Evolutionary conservation across 1,140 invertebrate genomes (phyloP), one percentile per base, ranked within the genome.

Genomic region (Papilio polyxenes): DNA sequence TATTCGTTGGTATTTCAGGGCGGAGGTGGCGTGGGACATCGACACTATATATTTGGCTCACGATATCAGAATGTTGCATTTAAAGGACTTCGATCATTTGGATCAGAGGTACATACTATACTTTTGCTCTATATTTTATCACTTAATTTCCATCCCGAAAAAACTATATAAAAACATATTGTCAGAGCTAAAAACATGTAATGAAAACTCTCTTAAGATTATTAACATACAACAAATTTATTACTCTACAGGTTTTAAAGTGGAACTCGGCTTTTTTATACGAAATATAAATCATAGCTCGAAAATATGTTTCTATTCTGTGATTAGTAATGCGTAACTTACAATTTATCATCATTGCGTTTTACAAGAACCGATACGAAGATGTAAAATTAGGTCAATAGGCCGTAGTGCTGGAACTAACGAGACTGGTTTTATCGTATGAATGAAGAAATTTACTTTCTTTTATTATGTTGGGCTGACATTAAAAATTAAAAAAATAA

Each of bases 11-110:
- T 79, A 78, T 89, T 90, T 31, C 86, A 95, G 98, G 96, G 98
- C 99, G 88, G 98, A 99, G 95, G 98, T 99, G 31, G 97, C 98
- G 74, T 99, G 98, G 98, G 98, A 99, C 94, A 98, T 99, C 81
- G 98, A 99, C 93, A 99, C 98, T 59, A 99, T 99, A 89, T 99
- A 99, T 95, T 95, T 98, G 82, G 98, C 98, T 13, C 98, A 99
- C 88, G 98, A 99, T 90, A 98, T 98, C 40, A 96, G 97, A 88
- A 97, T 99, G 92, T 94, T 99, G 80, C 98, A 97, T 94, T 96
- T 99, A 84, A 96, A 97, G 94, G 98, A 99, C 94, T 99, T 99
- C 94, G 98, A 99, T 95, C 98, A 99, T 95, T 95, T 99, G 84
- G 98, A 98, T 95, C 97, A 97, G 92, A 98, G 98, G 97, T 98